Base-by-base conservation (phyloP, 2,888 invertebrate genomes). In the Digitonthophagus gazella region DNA sequence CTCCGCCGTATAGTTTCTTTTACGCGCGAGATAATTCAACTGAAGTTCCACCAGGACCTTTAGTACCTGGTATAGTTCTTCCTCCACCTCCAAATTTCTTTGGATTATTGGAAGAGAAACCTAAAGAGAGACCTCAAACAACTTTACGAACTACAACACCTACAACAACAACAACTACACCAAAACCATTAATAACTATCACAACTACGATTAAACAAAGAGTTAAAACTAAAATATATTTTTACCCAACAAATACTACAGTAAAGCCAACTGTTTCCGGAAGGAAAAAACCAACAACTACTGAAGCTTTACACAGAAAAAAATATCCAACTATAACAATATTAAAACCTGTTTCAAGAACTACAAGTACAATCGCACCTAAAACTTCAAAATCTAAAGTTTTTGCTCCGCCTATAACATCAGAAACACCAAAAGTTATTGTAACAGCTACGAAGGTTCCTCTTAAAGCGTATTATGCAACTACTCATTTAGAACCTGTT, bases 61-160 rank as follows among this genome's bases (percentile, higher is more conserved):
- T 95, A 71, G 95, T 95, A 4, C 95, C 95, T 2, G 95, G 95
- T 65, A 94, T 95, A 71, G 91, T 95, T 19, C 83, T 95, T 65
- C 95, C 95, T 1, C 95, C 95, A 4, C 95, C 95, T 1, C 93
- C 94, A 0, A 90, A 95, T 80, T 94, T 95, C 82, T 95, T 95
- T 78, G 91, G 90, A 2, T 88, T 90, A 0, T 82, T 91, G 68
- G 90, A 92, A 78, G 86, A 85, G 71, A 82, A 81, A 15, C 65
- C 69, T 20, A 64, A 44, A 16, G 61, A 15, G 3, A 84, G 85
- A 64, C 83, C 74, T 0, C 75, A 77, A 57, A 76, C 69, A 75
- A 75, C 71, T 58, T 83, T 72, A 72, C 75, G 69, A 75, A 69
- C 69, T n/a, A 70, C 68, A 66, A 79, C 80, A 71, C 79, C 81